Conservation (phyloP, 2,888 invertebrate genomes). For the Campoplex capitator region DNA sequence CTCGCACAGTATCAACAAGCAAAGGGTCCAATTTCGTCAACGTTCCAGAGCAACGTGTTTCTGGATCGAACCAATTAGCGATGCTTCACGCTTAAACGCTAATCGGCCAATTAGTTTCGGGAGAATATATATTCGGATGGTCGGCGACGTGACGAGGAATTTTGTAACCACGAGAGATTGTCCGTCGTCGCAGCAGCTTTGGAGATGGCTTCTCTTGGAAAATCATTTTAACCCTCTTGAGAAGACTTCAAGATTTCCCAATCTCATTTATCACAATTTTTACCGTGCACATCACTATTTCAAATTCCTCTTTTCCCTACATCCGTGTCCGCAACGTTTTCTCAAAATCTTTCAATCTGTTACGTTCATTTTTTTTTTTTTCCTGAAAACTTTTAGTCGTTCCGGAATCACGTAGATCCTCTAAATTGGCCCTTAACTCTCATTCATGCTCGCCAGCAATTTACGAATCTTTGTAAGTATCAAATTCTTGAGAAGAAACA, state of each 20-base stretch:
- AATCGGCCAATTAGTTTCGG: constrained; percentile 74
- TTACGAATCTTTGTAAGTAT: background rate
- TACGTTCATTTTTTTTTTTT: background rate
- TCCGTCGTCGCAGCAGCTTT: background rate
- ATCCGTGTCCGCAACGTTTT: background rate
- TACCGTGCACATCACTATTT: background rate
- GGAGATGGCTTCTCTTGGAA: background rate
- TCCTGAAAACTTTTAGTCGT: background rate
- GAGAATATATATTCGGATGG: constrained; percentile 40
- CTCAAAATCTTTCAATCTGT: background rate
- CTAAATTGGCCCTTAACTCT: constrained; percentile 3
- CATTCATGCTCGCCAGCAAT: background rate
- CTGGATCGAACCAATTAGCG: constrained; percentile 70
- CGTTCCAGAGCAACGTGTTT: constrained; percentile 28
- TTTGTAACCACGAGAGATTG: background rate
- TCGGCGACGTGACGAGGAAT: constrained; percentile 24
- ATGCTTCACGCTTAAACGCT: constrained; percentile 69
- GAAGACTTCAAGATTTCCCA: background rate
- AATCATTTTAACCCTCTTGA: background rate
- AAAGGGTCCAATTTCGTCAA: constrained; percentile 36
- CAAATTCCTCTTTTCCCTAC: background rate
- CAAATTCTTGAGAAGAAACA: background rate
- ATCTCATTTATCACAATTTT: background rate
- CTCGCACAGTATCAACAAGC: background rate
- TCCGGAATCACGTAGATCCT: too few species aligned